These are phyloP conservation scores for Bedellia somnulentella DNA, from an alignment of 2,888 invertebrate genomes.

Conservation along the genomic window DNA sequence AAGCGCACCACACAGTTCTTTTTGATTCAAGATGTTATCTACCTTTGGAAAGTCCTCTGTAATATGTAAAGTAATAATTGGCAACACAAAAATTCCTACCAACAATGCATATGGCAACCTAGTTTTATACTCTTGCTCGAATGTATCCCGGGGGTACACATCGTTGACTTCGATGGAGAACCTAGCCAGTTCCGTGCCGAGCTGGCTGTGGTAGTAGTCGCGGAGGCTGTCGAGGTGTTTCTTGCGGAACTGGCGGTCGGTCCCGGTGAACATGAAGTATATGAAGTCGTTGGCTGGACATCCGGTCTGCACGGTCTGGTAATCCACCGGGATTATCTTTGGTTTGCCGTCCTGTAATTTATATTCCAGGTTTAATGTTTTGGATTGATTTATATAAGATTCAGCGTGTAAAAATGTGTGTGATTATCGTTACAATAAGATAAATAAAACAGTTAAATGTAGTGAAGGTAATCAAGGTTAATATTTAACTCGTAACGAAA, in stretches of 20 bases:
- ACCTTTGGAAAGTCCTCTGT: slow-evolving; percentile 18
- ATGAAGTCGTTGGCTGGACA: slow-evolving; percentile 25
- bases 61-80: slow-evolving; percentile 21
- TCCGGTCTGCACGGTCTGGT: slow-evolving; percentile 27
- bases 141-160: slow-evolving; percentile 22
- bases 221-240: slow-evolving; percentile 16
- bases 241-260: slow-evolving; percentile 27
- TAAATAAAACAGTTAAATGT: not conserved
- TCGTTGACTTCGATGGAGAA: slow-evolving; percentile 18
- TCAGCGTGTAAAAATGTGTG: not conserved
- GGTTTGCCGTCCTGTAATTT: slow-evolving; percentile 22
- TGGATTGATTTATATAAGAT: not conserved
- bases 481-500: too few species aligned
- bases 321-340: slow-evolving; percentile 25
- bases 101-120: slow-evolving; percentile 20
- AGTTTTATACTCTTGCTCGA: slow-evolving; percentile 23
- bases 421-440: too few species aligned
- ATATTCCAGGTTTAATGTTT: too few species aligned
- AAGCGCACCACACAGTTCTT: slow-evolving; percentile 14
- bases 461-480: not conserved
- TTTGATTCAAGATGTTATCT: slow-evolving; percentile 10
- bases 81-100: slow-evolving; percentile 18
- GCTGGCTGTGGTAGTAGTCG: slow-evolving; percentile 18
- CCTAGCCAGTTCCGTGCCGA: slow-evolving; percentile 17
- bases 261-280: slow-evolving; percentile 29